Conservation (phyloP, 2,113 vertebrate species). For the Laticauda laticaudata region DNA sequence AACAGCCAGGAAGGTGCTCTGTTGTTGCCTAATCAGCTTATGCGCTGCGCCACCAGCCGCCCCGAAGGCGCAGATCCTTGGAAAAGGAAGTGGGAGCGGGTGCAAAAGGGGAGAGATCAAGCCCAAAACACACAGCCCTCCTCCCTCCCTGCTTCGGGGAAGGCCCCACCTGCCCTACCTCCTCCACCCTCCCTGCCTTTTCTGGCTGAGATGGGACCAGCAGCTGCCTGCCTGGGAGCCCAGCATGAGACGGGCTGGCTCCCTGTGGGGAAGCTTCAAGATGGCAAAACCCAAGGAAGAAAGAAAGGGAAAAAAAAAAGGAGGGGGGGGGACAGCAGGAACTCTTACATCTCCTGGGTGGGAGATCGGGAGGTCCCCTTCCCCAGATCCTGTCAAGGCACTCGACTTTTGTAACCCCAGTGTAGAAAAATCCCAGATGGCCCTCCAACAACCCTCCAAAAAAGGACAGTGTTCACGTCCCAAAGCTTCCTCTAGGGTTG, state of each 20-base stretch:
- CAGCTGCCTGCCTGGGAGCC: slow-evolving; percentile 47
- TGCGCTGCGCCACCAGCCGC: slow-evolving; percentile 92
- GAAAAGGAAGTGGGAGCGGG: slow-evolving; percentile 69
- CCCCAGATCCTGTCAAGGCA: no score
- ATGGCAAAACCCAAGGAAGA: neutral
- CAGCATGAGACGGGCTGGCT: slow-evolving; percentile 42
- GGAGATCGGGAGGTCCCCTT: neutral
- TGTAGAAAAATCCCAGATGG: neutral
- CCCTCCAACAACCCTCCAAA: neutral
- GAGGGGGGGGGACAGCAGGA: no score
- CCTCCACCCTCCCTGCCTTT: neutral
- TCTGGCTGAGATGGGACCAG: slow-evolving; percentile 14
- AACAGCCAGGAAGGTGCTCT: slow-evolving; percentile 90
- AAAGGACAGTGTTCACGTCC: no score
- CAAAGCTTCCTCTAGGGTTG: neutral
- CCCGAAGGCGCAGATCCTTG: slow-evolving; percentile 79
- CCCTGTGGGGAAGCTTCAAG: slow-evolving; percentile 30
- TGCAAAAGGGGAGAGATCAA: slow-evolving; percentile 67
- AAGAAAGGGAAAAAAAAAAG: neutral
- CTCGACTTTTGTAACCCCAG: neutral
- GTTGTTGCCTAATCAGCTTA: slow-evolving; percentile 95
- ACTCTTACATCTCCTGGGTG: neutral
- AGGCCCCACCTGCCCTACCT: neutral
- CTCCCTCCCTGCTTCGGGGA: neutral
- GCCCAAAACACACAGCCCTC: slow-evolving; percentile 20